A percentile compares a stretch with the other conserved stretches of the same genome.
Evolutionary conservation across 2,113 vertebrate species (phyloP).

Genomic region (Xiphophorus couchianus): DNA sequence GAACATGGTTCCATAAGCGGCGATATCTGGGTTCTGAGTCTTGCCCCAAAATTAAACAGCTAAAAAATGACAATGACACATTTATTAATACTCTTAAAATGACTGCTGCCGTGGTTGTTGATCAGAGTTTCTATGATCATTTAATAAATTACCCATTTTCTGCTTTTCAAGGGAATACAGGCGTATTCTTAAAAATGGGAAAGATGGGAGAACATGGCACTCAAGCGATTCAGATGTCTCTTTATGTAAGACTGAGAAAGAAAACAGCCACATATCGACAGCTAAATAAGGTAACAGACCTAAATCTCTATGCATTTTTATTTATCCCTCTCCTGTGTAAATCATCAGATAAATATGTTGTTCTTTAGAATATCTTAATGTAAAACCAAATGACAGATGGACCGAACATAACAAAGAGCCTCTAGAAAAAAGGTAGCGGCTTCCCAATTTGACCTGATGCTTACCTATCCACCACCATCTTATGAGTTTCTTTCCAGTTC

Average conservation of each 20-base stretch:
- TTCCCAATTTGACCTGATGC: background rate
- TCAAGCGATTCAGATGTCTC: no score
- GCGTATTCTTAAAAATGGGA: background rate
- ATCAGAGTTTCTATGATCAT: background rate
- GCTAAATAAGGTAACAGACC: no score
- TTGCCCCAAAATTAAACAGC: background rate
- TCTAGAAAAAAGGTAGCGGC: background rate
- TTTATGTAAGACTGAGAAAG: background rate
- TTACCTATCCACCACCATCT: slow-evolving; percentile 93
- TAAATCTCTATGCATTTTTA: background rate
- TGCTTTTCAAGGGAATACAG: background rate
- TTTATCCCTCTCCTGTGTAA: background rate
- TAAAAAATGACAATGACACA: background rate
- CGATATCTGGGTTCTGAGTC: background rate
- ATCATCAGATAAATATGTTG: background rate
- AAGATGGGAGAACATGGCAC: no score
- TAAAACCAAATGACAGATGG: background rate
- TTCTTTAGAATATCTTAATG: background rate
- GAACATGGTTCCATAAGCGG: background rate
- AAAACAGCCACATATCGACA: background rate
- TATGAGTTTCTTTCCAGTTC: slow-evolving; percentile 94
- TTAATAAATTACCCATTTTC: background rate
- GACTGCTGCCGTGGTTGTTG: background rate
- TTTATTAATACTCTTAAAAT: background rate
- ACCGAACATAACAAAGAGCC: background rate